Evolutionary conservation across 2,888 invertebrate species (phyloP).

Genomic region (Heliconius charithonia): DNA sequence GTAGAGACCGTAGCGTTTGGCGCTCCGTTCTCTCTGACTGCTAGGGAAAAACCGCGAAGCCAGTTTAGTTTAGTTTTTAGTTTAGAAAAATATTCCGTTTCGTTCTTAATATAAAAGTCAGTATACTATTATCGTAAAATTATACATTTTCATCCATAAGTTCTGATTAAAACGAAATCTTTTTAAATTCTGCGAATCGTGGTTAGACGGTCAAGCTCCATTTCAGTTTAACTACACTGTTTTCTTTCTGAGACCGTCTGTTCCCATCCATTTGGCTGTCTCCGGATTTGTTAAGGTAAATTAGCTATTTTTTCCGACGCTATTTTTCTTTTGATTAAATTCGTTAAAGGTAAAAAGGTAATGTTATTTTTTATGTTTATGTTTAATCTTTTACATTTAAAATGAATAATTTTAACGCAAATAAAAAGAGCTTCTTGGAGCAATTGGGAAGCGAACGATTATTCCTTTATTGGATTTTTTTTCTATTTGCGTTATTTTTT

Average conservation of each 20-base stretch:
- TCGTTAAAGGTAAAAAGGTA: slow-evolving; percentile 24
- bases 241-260: slow-evolving; percentile 45
- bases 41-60: no score
- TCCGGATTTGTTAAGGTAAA: slow-evolving; percentile 48
- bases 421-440: neutral
- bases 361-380: neutral
- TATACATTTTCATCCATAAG: slow-evolving; percentile 38
- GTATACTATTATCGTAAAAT: neutral
- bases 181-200: slow-evolving; percentile 42
- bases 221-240: slow-evolving; percentile 46
- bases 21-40: no score
- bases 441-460: no score
- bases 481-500: no score
- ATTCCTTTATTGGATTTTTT: no score
- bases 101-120: neutral
- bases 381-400: slow-evolving; percentile 10
- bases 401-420: neutral
- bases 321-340: slow-evolving; percentile 47
- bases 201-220: slow-evolving; percentile 44
- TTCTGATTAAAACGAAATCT: slow-evolving; percentile 43
- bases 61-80: no score
- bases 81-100: no score
- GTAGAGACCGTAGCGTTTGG: no score
- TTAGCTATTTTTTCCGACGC: slow-evolving; percentile 43
- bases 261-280: slow-evolving; percentile 47